Evolutionary conservation across 2,797 vertebrate species (phyloP), one percentile per base, ranked within the genome.

Genomic region (Nannoperca obscura): DNA sequence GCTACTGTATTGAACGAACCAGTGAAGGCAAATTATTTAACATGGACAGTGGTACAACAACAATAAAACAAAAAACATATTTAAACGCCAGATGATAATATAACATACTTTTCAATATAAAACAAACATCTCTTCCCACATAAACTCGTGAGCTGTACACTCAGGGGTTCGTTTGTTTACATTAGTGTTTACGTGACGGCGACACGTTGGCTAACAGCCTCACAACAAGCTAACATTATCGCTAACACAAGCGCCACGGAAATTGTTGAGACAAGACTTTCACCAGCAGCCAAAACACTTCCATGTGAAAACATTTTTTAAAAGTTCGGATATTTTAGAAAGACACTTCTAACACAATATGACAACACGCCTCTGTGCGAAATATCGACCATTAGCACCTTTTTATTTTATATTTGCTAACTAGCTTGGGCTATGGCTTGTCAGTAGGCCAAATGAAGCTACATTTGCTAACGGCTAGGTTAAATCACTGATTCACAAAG

Each of bases 161-260:
- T 72, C 75, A 76, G 27, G 59, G 81, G 66, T 62, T 77, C 81
- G 90, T 90, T 92, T 93, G 91, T 92, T 94, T 92, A 93, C 91
- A 90, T 80, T 77, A 30, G 60, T 80, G 83, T 92, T 89, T 78
- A 86, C 69, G 34, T 69, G 74, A 82, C 70, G 58, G 72, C 58
- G 86, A 86, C 80, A 82, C 63, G 80, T 71, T 73, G 68, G 72
- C 81, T 47, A 12, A 50, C 30, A 78, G 54, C 46, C 38, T 30
- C 10, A 14, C 71, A 10, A 4, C 24, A 52, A 52, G 34, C 55
- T 61, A 60, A 53, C 36, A 9, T 22, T 22, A 24, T 17, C 30
- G 59, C 32, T 50, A 76, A 60, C 71, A 59, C 36, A 27, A 57
- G 65, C 50, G 10, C 7, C 5, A 14, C 34, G 32, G 7, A 63